Evolutionary conservation across 2,797 vertebrate species (phyloP).

Genomic region (Siniperca undulata): DNA sequence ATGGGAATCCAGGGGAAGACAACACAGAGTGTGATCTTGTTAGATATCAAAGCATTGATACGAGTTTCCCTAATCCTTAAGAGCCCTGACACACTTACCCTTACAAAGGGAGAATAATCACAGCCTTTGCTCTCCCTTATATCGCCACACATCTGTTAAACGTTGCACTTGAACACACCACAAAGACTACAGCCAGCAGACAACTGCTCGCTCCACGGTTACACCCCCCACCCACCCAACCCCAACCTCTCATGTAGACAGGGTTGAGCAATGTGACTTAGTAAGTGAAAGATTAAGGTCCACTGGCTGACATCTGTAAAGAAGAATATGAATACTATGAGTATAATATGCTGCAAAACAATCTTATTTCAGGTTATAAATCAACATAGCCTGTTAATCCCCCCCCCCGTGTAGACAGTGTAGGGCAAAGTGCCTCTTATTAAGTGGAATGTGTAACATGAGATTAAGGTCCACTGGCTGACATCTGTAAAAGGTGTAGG

Average conservation of each 20-base stretch:
- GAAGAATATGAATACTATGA: no score
- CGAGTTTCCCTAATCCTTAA: not conserved
- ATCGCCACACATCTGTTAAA: not conserved
- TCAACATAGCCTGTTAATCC: no score
- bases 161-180: not conserved
- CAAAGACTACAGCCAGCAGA: not conserved
- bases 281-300: not conserved
- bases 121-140: not conserved
- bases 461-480: not conserved
- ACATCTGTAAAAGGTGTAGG: no score
- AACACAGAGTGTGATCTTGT: not conserved
- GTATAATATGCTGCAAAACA: no score
- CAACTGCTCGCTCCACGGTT: conserved; percentile 1
- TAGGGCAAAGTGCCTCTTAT: conserved; percentile 37
- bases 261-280: conserved; percentile 25
- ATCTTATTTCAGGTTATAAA: no score
- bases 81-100: not conserved
- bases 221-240: no score
- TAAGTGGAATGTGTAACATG: conserved; percentile 23
- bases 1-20: not conserved
- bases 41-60: not conserved
- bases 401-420: not conserved
- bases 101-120: not conserved
- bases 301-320: not conserved
- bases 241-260: not conserved